Evolutionary conservation across 2,888 invertebrate genomes (phyloP), one percentile per base, ranked within the genome.

Genomic region (Mythimna lalbum): DNA sequence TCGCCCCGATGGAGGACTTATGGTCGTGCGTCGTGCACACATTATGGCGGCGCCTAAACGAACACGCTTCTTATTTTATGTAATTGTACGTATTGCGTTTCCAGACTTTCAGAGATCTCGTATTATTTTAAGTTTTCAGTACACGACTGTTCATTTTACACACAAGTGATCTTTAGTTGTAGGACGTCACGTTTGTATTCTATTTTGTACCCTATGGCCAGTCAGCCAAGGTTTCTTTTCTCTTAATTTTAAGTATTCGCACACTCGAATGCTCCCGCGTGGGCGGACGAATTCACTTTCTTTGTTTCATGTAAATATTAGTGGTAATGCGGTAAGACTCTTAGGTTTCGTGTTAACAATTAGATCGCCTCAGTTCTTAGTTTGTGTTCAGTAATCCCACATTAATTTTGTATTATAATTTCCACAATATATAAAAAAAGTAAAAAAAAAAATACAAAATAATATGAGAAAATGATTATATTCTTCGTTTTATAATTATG

Each of bases 91-190:
- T 95, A 92, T 92, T 92, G 92, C 93, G 93, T 95, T 95, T 96
- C 95, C 95, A 95, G 93, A 95, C 95, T 96, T 95, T 95, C 96
- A 94, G 96, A 95, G 96, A 96, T 96, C 96, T 96, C 96, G 96
- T 96, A 91, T 91, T 92, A 90, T 88, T 92, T 93, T 94, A 93
- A 93, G 93, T 92, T 93, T 91, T 93, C 93, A 93, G 93, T 94
- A 94, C 94, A 94, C 93, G 92, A 92, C 92, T 94, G 92, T 93
- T 93, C 90, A 90, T 91, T 92, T 90, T 87, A 92, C 90, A 92
- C 93, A 90, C 92, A 90, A 92, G 93, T 94, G 93, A 92, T 92
- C 85, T 91, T 92, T 94, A 93, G 90, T 90, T 90, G 85, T 90
- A 91, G 88, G 86, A 84, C 82, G 73, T 83, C 85, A 87, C 84